Conservation (phyloP, 2,113 vertebrate species). For the Himantopus leucocephalus region DNA sequence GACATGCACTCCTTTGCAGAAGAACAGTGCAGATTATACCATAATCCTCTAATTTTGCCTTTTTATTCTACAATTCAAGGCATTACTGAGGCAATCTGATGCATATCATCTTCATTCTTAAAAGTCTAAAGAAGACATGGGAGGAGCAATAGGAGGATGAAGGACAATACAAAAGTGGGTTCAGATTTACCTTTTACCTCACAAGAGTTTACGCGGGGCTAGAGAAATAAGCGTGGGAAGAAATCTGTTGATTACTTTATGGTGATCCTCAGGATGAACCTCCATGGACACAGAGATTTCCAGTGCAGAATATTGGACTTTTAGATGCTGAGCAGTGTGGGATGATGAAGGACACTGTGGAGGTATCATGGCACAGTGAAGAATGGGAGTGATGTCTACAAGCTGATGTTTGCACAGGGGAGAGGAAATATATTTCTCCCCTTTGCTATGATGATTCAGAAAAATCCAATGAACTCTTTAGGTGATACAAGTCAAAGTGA, state of each 20-base stretch:
- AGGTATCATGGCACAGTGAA: accelerated
- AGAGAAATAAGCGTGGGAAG: background rate
- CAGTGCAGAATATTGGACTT: background rate
- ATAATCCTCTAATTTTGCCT: background rate
- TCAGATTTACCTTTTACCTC: background rate
- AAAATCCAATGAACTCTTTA: background rate
- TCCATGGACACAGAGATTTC: background rate
- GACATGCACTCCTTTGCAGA: background rate
- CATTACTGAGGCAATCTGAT: background rate
- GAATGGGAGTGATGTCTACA: background rate
- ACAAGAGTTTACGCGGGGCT: background rate
- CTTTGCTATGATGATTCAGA: background rate
- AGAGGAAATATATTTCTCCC: background rate
- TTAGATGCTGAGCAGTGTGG: background rate
- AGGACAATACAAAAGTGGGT: background rate
- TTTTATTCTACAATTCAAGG: background rate
- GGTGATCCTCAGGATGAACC: background rate
- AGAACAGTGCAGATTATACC: background rate
- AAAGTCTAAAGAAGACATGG: background rate
- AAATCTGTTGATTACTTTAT: background rate
- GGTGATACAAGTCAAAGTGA: background rate
- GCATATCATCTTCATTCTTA: background rate
- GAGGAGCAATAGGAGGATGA: accelerated
- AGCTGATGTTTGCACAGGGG: background rate
- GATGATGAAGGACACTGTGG: background rate